Percentiles rank a stretch among this genome's conserved stretches.
phyloP scores from a whole-genome alignment of 1,140 invertebrate species.

The Cataglyphis hispanica region DNA sequence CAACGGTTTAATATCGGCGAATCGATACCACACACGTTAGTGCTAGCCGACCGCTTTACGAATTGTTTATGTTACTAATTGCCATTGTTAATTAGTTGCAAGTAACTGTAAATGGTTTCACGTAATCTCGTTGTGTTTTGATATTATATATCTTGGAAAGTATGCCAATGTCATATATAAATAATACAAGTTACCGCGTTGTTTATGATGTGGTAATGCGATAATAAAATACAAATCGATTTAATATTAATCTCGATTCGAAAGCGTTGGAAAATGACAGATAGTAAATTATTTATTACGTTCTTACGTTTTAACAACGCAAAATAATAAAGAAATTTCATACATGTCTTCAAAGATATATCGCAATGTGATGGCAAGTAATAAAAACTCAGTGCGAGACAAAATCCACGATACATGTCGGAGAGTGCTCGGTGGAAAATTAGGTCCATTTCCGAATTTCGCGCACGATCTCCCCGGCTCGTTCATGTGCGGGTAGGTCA shows the following conservation, averaged over 20 bases:
- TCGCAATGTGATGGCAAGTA: background rate
- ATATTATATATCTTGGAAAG: slow-evolving; percentile 39
- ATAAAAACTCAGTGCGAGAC: background rate
- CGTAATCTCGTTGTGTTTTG: background rate
- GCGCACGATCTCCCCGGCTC: slow-evolving; percentile 65
- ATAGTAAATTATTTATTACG: no score
- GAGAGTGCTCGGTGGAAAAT: slow-evolving; percentile 30
- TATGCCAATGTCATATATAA: background rate
- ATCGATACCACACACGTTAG: slow-evolving; percentile 59
- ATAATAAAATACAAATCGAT: slow-evolving; percentile 11
- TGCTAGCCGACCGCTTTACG: slow-evolving; percentile 53
- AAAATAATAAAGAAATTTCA: background rate
- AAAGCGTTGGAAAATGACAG: background rate
- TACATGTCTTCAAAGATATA: background rate
- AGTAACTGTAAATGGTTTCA: background rate
- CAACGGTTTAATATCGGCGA: slow-evolving; percentile 33
- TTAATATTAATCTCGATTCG: slow-evolving; percentile 10
- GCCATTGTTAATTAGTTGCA: slow-evolving; percentile 58
- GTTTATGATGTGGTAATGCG: background rate
- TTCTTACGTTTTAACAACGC: no score
- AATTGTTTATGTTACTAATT: slow-evolving; percentile 45
- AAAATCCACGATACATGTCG: slow-evolving; percentile 10
- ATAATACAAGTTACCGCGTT: slow-evolving; percentile 6
- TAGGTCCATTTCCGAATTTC: slow-evolving; percentile 66
- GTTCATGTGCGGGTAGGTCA: slow-evolving; percentile 58